A percentile compares a stretch with the other conserved stretches of the same genome.
Conservation (phyloP, 2,888 invertebrate species). For the Eupithecia abbreviata region DNA sequence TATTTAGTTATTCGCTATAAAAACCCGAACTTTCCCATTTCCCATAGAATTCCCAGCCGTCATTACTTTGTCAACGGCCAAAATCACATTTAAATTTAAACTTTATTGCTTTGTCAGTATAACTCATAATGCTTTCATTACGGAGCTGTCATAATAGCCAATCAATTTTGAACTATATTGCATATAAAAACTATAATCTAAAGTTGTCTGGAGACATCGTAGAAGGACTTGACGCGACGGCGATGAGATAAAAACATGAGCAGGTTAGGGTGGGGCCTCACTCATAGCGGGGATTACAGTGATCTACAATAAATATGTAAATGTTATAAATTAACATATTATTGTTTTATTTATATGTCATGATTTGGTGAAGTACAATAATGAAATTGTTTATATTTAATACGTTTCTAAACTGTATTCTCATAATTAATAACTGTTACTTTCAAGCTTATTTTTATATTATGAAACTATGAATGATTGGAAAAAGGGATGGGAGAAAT, state of each 20-base stretch:
- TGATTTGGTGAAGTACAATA: background rate
- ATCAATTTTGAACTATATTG: conserved; percentile 58
- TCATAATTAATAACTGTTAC: background rate
- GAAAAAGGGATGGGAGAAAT: background rate
- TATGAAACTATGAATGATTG: background rate
- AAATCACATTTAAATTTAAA: conserved; percentile 56
- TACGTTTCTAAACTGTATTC: background rate
- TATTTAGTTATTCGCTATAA: conserved; percentile 50
- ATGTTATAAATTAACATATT: conserved; percentile 37
- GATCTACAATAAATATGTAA: conserved; percentile 33
- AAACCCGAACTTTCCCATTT: conserved; percentile 46
- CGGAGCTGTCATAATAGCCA: conserved; percentile 57
- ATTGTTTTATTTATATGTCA: conserved; percentile 39
- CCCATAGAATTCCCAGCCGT: conserved; percentile 43
- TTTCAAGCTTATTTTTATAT: background rate
- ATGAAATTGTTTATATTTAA: background rate
- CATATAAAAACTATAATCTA: conserved; percentile 59
- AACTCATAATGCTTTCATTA: conserved; percentile 59
- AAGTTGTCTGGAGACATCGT: conserved; percentile 57
- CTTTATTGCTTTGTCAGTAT: conserved; percentile 55
- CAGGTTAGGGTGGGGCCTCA: conserved; percentile 41
- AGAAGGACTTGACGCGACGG: conserved; percentile 41
- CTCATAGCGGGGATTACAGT: conserved; percentile 37
- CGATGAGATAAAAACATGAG: conserved; percentile 48
- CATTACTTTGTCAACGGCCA: conserved; percentile 59